These are phyloP conservation scores for Eurypyga helias DNA, from an alignment of 2,113 vertebrate genomes.

Conservation along the genomic window DNA sequence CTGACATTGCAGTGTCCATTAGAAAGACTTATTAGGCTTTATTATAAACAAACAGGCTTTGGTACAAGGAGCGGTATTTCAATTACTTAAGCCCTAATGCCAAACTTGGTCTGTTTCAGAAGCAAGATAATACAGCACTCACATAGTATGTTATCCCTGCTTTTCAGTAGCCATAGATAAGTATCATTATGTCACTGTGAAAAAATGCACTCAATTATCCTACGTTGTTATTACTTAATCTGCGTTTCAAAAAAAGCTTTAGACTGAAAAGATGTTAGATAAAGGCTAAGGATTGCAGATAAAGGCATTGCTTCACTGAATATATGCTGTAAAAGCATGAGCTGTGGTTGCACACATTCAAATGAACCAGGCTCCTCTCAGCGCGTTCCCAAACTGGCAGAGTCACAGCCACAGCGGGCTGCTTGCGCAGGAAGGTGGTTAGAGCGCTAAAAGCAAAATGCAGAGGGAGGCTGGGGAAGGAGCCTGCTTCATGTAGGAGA, in stretches of 20 bases:
- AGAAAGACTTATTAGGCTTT: slow-evolving; percentile 54
- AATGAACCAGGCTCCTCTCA: neutral
- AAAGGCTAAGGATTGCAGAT: slow-evolving; percentile 54
- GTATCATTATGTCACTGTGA: slow-evolving; percentile 71
- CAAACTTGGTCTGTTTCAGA: slow-evolving; percentile 65
- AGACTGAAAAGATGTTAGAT: slow-evolving; percentile 68
- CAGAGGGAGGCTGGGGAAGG: neutral
- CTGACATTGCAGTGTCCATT: slow-evolving; percentile 44
- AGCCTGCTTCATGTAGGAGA: neutral
- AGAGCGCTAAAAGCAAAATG: neutral
- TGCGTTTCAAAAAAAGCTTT: slow-evolving; percentile 67
- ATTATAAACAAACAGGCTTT: slow-evolving; percentile 50
- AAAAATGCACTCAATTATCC: slow-evolving; percentile 75
- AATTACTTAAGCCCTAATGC: slow-evolving; percentile 54
- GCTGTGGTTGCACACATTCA: slow-evolving; percentile 46
- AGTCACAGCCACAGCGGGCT: neutral
- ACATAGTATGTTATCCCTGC: slow-evolving; percentile 58
- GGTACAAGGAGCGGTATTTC: neutral
- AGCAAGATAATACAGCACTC: slow-evolving; percentile 66
- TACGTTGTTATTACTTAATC: slow-evolving; percentile 73
- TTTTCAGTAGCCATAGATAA: slow-evolving; percentile 67
- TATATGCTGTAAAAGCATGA: slow-evolving; percentile 54
- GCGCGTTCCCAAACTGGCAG: neutral
- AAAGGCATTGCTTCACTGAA: slow-evolving; percentile 60
- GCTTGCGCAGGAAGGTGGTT: slow-evolving; percentile 33